Evolutionary conservation across 2,113 vertebrate species (phyloP).

Genomic region (Gobiocypris rarus): DNA sequence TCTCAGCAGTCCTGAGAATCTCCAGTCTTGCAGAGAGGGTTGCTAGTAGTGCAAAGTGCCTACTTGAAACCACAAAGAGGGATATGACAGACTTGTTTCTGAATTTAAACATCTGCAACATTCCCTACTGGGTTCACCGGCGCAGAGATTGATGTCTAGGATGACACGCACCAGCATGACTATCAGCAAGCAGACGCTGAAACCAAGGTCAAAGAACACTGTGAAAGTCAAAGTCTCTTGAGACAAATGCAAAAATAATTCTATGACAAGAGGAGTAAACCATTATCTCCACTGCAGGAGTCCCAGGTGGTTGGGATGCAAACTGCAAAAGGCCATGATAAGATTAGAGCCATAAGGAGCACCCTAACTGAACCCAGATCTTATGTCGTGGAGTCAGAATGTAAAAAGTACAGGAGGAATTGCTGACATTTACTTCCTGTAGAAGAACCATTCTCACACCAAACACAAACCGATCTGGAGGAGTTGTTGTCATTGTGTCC

Average conservation of each 20-base stretch:
- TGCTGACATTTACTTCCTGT: background rate
- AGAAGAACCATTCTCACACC: background rate
- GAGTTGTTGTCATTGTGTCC: background rate
- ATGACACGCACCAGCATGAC: constrained; percentile 24
- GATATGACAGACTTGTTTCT: constrained; percentile 45
- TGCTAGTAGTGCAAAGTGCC: constrained; percentile 3
- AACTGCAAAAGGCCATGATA: background rate
- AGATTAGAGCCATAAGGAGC: background rate
- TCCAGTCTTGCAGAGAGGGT: constrained; percentile 21
- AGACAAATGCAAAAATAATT: constrained; percentile 14
- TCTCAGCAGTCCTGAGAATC: constrained; percentile 41
- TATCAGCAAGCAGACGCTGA: constrained; percentile 8
- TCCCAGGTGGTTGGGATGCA: constrained; percentile 26
- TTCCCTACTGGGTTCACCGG: constrained; percentile 41
- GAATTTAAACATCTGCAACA: constrained; percentile 41
- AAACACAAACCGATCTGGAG: background rate
- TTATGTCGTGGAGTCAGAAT: background rate
- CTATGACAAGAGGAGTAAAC: constrained; percentile 34
- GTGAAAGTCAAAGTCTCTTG: no score
- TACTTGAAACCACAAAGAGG: constrained; percentile 45
- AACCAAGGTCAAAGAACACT: background rate
- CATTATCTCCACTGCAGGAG: background rate
- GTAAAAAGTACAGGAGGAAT: background rate
- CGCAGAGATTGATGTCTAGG: constrained; percentile 39
- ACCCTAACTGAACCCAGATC: background rate